Percentiles rank a stretch among this genome's conserved stretches.
phyloP scores from a whole-genome alignment of 2,113 vertebrate genomes.

The Chinchilla lanigera region DNA sequence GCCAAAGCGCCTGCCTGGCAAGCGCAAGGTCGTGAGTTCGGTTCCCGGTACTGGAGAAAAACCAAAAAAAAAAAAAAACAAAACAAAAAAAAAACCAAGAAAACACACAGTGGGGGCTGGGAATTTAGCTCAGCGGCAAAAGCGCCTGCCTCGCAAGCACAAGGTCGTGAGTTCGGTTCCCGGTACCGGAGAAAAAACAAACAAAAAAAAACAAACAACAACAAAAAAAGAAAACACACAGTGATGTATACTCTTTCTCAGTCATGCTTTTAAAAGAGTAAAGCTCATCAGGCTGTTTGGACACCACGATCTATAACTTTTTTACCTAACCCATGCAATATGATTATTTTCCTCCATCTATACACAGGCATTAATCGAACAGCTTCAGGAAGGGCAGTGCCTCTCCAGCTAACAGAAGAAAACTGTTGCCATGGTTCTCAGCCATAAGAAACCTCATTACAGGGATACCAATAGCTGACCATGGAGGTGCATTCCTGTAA shows the following conservation, averaged over 20 bases:
- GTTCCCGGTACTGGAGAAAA: too few relatives aligned
- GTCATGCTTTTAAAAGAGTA: not conserved
- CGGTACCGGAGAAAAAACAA: too few relatives aligned
- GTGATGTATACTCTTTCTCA: not conserved
- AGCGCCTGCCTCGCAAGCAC: too few relatives aligned
- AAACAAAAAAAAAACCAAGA: too few relatives aligned
- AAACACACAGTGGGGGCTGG: too few relatives aligned
- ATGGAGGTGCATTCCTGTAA: not conserved
- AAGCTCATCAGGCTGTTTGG: not conserved
- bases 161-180: too few relatives aligned
- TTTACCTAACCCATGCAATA: not conserved
- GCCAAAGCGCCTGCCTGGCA: too few relatives aligned
- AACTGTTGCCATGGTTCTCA: not conserved
- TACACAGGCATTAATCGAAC: not conserved
- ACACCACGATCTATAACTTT: not conserved
- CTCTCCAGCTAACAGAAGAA: not conserved
- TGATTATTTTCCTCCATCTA: not conserved
- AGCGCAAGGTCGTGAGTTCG: too few relatives aligned
- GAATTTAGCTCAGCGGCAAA: too few relatives aligned
- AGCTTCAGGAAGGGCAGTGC: not conserved
- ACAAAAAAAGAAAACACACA: not conserved
- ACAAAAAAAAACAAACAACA: too few relatives aligned
- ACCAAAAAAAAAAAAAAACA: too few relatives aligned
- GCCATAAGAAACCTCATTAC: not conserved
- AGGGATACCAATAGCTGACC: not conserved